phyloP scores from a whole-genome alignment of 2,888 invertebrate genomes.

The Lithosia quadra region DNA sequence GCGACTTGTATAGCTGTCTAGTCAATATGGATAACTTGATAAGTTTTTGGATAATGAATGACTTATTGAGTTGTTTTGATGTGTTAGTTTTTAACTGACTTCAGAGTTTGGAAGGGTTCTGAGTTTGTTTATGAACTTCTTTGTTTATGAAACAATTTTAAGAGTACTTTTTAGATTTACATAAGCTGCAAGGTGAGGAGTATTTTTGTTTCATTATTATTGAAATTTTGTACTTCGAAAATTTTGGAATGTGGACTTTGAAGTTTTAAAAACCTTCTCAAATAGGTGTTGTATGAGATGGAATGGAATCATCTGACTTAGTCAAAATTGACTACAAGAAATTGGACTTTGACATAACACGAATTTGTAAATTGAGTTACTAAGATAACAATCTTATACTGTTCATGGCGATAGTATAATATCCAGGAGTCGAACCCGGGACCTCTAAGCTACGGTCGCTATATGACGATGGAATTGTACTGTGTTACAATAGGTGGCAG shows the following conservation, averaged over 20 bases:
- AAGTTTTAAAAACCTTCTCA: not conserved
- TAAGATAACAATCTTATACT: not conserved
- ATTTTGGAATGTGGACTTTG: too few relatives aligned
- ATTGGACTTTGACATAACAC: not conserved
- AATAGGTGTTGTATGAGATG: not conserved
- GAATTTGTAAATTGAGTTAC: not conserved
- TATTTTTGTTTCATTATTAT: not conserved
- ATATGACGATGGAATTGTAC: too few relatives aligned
- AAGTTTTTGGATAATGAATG: not conserved
- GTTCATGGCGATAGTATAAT: too few relatives aligned
- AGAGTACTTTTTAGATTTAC: not conserved
- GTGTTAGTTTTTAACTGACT: not conserved
- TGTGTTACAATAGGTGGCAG: not conserved
- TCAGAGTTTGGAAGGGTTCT: not conserved
- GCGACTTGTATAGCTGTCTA: constrained; percentile 19
- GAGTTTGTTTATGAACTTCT: not conserved
- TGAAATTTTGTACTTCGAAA: not conserved
- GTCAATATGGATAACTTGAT: not conserved
- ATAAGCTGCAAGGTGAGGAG: not conserved
- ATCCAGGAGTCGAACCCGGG: too few relatives aligned
- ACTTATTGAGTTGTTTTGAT: not conserved
- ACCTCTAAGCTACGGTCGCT: too few relatives aligned
- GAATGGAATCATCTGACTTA: too few relatives aligned
- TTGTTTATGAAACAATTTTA: not conserved
- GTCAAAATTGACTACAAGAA: not conserved